These are phyloP conservation scores for Dorcus parallelipipedus DNA, from an alignment of 2,888 invertebrate genomes.

Conservation along the genomic window DNA sequence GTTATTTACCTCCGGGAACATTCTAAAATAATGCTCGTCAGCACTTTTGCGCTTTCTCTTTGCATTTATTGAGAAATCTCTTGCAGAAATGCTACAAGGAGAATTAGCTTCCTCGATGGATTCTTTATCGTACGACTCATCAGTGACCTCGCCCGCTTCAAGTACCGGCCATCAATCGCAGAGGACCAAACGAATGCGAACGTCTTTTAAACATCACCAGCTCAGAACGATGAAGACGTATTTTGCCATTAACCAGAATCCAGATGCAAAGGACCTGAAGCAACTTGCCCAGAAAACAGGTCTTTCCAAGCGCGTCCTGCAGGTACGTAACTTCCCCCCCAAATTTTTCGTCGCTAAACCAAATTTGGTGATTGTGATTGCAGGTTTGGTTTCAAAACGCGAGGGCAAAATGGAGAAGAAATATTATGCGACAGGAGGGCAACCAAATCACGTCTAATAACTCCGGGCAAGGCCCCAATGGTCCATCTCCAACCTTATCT, in stretches of 20 bases:
- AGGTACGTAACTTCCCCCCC: constrained; percentile 60
- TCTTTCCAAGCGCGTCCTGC: constrained; percentile 93
- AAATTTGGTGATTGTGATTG: constrained; percentile 13
- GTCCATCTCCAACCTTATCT: constrained; percentile 38
- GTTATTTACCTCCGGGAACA: too few species aligned
- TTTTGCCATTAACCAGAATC: constrained; percentile 98
- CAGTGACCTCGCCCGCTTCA: constrained; percentile 68
- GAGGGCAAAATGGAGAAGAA: constrained; percentile 95
- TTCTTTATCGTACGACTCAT: constrained; percentile 71
- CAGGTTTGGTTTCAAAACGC: constrained; percentile 99
- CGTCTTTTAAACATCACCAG: constrained; percentile 99
- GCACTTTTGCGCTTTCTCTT: too few species aligned
- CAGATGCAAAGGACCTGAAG: constrained; percentile 98
- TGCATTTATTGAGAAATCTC: not conserved
- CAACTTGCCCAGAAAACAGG: constrained; percentile 98
- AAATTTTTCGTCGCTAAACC: not conserved
- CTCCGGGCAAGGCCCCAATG: constrained; percentile 37
- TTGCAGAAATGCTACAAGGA: constrained; percentile 68
- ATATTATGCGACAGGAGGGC: constrained; percentile 83
- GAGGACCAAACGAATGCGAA: constrained; percentile 93
- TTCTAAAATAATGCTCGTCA: too few species aligned
- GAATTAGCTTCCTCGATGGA: constrained; percentile 76
- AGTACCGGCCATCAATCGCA: constrained; percentile 56
- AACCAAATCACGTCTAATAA: constrained; percentile 37
- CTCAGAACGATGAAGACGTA: constrained; percentile 98